Base-by-base conservation (phyloP, 1,140 invertebrate genomes). In the Holotrichia oblita region DNA sequence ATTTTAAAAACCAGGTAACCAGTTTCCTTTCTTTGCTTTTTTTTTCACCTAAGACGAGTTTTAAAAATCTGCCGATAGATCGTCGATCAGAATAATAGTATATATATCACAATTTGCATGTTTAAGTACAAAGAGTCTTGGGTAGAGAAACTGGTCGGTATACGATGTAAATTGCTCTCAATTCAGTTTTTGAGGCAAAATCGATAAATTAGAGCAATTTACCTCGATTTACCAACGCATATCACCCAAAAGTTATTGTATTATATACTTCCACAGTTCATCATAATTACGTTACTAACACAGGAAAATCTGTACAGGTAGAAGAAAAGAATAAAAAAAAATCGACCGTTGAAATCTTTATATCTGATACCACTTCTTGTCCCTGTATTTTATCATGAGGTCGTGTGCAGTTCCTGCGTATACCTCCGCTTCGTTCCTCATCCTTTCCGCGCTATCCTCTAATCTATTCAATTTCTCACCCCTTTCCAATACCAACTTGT, bases 291-390 rank as follows among this genome's bases (percentile, higher is more conserved):
- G 9, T 69, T 69, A 27, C 64, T 22, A 20, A n/a, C 17, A 69
- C 8, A 14, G 10, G 41, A 79, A 77, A 81, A 80, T 79, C 78
- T 81, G 79, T 80, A 80, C 79, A 80, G 73, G 76, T 55, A 22
- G 20, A 64, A 73, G 17, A 14, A 79, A n/a, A n/a, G n/a, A n/a
- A n/a, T n/a, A n/a, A n/a, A n/a, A 76, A 44, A 74, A 81, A 79
- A 83, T 82, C 80, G 90, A 69, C 27, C 61, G 17, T 69, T 69
- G 8, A 22, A 22, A 12, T 22, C 6, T 20, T 97, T 93, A 99
- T 91, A 99, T 93, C 88, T 99, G 97, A 89, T 99, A 99, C 97
- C 97, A 99, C 89, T 98, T 98, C 91, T 99, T 99, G 90, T 99
- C 98, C 89, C 98, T 98, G 90, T 99, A 99, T 89, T 98, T 98